Evolutionary conservation across 2,113 vertebrate species (phyloP).

Genomic region (Paracanthobrama guichenoti): DNA sequence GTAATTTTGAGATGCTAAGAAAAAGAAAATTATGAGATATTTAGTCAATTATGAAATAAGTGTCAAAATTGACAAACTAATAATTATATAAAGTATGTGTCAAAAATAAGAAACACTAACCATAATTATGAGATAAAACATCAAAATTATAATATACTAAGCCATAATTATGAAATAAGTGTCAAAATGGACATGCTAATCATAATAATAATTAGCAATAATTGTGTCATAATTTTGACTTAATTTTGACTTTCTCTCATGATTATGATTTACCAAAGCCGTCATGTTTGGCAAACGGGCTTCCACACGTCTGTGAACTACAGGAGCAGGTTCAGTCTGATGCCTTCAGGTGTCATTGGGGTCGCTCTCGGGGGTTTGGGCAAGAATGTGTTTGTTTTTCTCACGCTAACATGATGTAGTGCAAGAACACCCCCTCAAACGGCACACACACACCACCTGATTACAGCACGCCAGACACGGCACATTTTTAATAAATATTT

Average conservation of each 20-base stretch:
- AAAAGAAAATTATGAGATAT: not conserved
- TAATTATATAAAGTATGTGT: too few relatives aligned
- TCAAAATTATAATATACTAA: not conserved
- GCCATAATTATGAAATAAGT: not conserved
- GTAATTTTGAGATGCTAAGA: not conserved
- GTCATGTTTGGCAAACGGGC: too few relatives aligned
- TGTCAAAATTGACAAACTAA: too few relatives aligned
- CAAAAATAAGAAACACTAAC: too few relatives aligned
- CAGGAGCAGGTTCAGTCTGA: not conserved
- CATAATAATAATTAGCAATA: too few relatives aligned
- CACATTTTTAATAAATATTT: constrained; percentile 72
- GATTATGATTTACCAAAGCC: not conserved
- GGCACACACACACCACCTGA: constrained; percentile 3
- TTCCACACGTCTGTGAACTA: not conserved
- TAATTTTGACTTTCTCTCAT: not conserved
- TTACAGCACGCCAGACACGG: constrained; percentile 54
- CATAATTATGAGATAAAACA: too few relatives aligned
- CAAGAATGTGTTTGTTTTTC: not conserved
- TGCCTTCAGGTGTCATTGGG: not conserved
- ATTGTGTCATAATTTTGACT: not conserved
- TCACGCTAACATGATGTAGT: not conserved
- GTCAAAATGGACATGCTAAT: not conserved
- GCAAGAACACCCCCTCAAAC: not conserved
- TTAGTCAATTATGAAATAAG: not conserved
- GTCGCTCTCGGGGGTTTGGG: not conserved